phyloP scores from a whole-genome alignment of 2,888 invertebrate genomes.

The Zele albiditarsus region DNA sequence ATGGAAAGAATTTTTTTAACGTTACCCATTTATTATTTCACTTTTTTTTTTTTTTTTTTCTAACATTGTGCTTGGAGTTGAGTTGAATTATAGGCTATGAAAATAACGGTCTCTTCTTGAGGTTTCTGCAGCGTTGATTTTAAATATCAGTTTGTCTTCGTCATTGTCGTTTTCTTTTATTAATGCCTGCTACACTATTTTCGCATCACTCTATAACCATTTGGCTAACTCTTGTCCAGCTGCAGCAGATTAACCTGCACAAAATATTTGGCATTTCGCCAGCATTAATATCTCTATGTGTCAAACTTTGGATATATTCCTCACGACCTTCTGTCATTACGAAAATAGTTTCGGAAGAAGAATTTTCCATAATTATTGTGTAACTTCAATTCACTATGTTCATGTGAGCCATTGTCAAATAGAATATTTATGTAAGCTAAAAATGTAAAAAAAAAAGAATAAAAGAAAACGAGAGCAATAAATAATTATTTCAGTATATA shows the following conservation, averaged over 20 bases:
- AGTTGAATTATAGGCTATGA: slow-evolving; percentile 30
- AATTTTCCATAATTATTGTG: too few relatives aligned
- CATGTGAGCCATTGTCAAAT: too few relatives aligned
- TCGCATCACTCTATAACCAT: slow-evolving; percentile 7
- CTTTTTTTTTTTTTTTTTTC: background rate
- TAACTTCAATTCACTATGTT: too few relatives aligned
- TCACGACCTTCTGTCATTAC: slow-evolving; percentile 24
- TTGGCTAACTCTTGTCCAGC: slow-evolving; percentile 56
- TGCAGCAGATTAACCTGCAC: slow-evolving; percentile 52
- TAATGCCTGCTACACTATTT: background rate
- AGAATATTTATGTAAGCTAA: too few relatives aligned
- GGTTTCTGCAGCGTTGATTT: slow-evolving; percentile 23
- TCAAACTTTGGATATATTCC: slow-evolving; percentile 58
- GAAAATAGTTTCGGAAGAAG: background rate
- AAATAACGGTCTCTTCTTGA: background rate
- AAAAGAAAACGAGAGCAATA: too few relatives aligned
- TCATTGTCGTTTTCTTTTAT: slow-evolving; percentile 25
- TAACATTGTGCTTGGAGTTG: slow-evolving; percentile 41
- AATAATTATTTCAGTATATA: too few relatives aligned
- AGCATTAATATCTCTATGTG: slow-evolving; percentile 61
- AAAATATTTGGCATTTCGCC: slow-evolving; percentile 58
- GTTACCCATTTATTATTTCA: background rate
- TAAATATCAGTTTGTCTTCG: slow-evolving; percentile 26
- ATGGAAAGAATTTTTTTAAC: background rate
- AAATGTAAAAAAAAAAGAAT: too few relatives aligned